phyloP scores from a whole-genome alignment of 2,888 invertebrate species.

The Campaea margaritaria region DNA sequence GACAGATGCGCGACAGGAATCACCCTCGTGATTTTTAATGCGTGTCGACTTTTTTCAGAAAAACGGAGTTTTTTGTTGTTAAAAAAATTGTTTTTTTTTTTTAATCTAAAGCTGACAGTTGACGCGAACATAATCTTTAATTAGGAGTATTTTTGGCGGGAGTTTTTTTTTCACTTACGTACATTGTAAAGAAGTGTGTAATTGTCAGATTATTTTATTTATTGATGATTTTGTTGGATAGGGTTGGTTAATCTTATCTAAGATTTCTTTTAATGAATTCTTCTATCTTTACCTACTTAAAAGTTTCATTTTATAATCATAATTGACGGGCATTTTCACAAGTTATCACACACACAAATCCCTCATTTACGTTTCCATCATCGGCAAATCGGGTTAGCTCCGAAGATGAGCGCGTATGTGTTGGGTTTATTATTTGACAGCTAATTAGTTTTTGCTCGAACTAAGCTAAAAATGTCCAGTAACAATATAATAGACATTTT shows the following conservation, averaged over 20 bases:
- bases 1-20: constrained; percentile 74
- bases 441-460: no score
- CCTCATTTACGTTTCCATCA: no score
- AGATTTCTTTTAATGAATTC: neutral
- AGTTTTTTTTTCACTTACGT: constrained; percentile 50
- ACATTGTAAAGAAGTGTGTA: constrained; percentile 50
- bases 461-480: no score
- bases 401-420: no score
- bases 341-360: no score
- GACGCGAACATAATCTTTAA: constrained; percentile 85
- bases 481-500: no score
- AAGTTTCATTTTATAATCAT: neutral
- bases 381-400: no score
- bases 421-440: no score
- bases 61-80: constrained; percentile 63
- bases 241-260: neutral
- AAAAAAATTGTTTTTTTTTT: constrained; percentile 56
- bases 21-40: constrained; percentile 80
- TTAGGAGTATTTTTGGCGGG: constrained; percentile 77
- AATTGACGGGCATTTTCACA: no score
- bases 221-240: constrained; percentile 50
- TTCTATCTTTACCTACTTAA: neutral
- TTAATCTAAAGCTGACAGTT: constrained; percentile 82
- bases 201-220: constrained; percentile 74
- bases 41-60: constrained; percentile 71